phyloP scores from a whole-genome alignment of 2,888 invertebrate species.

The Campoplex nolae region DNA sequence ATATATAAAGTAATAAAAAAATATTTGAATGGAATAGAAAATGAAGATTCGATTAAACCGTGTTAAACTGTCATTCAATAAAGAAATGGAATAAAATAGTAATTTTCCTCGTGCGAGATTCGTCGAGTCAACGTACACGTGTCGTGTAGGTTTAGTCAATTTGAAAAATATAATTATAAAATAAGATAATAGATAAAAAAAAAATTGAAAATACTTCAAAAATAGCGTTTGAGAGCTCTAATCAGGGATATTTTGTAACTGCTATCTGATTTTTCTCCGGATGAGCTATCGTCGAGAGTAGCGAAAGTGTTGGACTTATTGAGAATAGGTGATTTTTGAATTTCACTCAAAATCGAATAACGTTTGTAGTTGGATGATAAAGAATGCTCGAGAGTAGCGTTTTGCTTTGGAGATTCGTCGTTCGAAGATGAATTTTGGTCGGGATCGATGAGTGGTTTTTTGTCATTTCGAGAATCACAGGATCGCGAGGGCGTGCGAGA shows the following conservation, averaged over 20 bases:
- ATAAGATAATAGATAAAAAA: not conserved
- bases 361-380: not conserved
- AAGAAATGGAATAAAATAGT: not conserved
- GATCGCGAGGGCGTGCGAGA: not conserved
- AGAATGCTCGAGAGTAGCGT: not conserved
- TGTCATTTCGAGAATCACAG: not conserved
- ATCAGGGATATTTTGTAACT: slow-evolving; percentile 31
- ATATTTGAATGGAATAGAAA: not conserved
- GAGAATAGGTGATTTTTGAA: slow-evolving; percentile 54
- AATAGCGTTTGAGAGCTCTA: slow-evolving; percentile 14
- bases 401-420: slow-evolving; percentile 1
- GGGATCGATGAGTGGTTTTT: not conserved
- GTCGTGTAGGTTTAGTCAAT: not conserved
- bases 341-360: slow-evolving; percentile 50
- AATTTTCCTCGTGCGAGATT: not conserved
- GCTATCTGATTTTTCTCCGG: slow-evolving; percentile 2
- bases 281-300: slow-evolving; percentile 13
- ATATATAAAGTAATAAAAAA: not conserved
- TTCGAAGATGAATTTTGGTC: slow-evolving; percentile 10
- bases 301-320: not conserved
- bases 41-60: not conserved
- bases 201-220: not conserved
- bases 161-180: not conserved
- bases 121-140: not conserved
- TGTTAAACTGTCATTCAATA: not conserved